These are phyloP conservation scores for Paramacrobiotus metropolitanus DNA, from an alignment of 1,140 invertebrate genomes.

Conservation along the genomic window DNA sequence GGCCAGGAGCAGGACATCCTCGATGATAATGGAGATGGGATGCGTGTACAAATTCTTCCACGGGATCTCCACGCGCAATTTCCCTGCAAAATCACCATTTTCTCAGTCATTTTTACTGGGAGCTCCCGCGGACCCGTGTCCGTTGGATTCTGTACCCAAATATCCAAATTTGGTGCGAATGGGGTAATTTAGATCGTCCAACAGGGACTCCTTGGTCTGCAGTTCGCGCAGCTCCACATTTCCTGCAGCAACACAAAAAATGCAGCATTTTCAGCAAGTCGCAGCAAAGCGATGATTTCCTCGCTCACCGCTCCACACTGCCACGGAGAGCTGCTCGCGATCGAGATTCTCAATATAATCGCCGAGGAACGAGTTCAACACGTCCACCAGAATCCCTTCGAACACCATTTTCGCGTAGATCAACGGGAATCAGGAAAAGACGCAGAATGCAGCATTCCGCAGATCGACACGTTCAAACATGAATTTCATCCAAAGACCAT, in stretches of 20 bases:
- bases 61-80: constrained; percentile 80
- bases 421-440: no score
- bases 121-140: constrained; percentile 14
- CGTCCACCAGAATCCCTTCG: constrained; percentile 64
- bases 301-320: constrained; percentile 72
- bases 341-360: constrained; percentile 92
- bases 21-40: constrained; percentile 62
- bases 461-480: no score
- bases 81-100: constrained; percentile 35
- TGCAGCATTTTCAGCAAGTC: constrained; percentile 2
- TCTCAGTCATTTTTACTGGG: not conserved
- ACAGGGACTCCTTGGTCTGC: constrained; percentile 63
- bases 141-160: no score
- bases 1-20: constrained; percentile 63
- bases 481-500: no score
- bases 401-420: constrained; percentile 93
- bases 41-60: constrained; percentile 90
- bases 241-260: constrained; percentile 51
- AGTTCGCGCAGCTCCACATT: constrained; percentile 81
- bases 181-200: constrained; percentile 71
- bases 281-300: not conserved
- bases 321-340: constrained; percentile 68
- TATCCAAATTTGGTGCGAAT: constrained; percentile 66
- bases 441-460: no score
- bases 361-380: constrained; percentile 74